A percentile compares a stretch with the other conserved stretches of the same genome.
These are phyloP conservation scores for Stenodema calcarata DNA, from an alignment of 2,888 invertebrate genomes.

Conservation along the genomic window DNA sequence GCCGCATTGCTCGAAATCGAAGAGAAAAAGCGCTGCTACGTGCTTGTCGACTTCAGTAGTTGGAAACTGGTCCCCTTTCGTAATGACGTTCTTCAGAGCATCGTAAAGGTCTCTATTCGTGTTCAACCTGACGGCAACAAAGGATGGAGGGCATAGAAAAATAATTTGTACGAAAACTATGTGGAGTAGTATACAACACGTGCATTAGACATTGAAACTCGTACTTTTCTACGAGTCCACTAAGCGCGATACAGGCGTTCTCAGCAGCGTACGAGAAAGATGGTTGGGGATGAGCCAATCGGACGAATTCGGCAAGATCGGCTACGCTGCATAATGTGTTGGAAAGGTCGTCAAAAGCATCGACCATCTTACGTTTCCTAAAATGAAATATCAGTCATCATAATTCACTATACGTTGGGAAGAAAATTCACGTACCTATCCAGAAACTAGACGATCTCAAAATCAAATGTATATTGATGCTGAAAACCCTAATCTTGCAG, in stretches of 20 bases:
- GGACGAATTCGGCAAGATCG: conserved; percentile 94
- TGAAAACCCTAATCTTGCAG: no score
- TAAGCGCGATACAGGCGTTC: conserved; percentile 84
- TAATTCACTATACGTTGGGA: no score
- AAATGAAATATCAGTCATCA: conserved; percentile 58
- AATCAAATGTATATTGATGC: no score
- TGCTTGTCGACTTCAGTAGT: conserved; percentile 80
- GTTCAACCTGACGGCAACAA: conserved; percentile 79
- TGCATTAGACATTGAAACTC: no score
- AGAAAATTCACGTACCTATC: no score
- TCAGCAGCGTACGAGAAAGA: conserved; percentile 84
- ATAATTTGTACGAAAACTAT: no score
- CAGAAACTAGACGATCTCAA: no score
- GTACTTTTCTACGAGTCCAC: conserved; percentile 92
- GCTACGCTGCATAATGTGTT: conserved; percentile 94
- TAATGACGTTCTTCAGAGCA: conserved; percentile 74
- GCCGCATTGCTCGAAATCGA: conserved; percentile 97
- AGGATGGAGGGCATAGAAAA: no score
- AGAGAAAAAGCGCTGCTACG: conserved; percentile 86
- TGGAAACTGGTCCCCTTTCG: conserved; percentile 71
- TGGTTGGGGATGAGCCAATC: conserved; percentile 87
- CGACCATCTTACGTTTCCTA: conserved; percentile 80
- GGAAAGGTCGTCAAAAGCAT: conserved; percentile 94
- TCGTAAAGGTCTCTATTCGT: conserved; percentile 85
- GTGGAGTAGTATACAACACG: no score